Conservation (phyloP, 2,797 vertebrate genomes). For the Perodicticus potto region DNA sequence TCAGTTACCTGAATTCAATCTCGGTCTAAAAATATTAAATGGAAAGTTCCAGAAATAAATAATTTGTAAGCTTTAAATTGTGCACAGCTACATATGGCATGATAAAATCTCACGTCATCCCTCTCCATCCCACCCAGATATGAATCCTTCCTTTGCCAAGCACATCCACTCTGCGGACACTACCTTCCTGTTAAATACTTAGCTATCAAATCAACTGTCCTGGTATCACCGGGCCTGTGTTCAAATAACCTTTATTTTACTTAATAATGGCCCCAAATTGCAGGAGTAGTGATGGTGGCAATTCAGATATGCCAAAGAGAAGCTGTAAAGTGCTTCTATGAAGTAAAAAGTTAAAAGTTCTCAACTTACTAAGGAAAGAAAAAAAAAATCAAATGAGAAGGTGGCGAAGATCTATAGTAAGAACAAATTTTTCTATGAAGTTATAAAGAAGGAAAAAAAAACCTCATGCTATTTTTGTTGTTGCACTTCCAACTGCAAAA, state of each 20-base stretch:
- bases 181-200: not conserved
- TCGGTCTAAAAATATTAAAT: not conserved
- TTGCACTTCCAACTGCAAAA: not conserved
- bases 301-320: not conserved
- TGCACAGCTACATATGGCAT: too few relatives aligned
- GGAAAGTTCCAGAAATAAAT: not conserved
- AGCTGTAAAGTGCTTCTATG: not conserved
- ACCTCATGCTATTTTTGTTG: not conserved
- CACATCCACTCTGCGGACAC: too few relatives aligned
- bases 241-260: not conserved
- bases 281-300: not conserved
- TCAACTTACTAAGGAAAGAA: not conserved
- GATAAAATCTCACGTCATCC: not conserved
- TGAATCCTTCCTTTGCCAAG: not conserved
- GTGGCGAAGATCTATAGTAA: not conserved
- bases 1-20: not conserved
- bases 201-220: not conserved
- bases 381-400: not conserved
- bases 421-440: not conserved
- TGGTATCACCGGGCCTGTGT: not conserved
- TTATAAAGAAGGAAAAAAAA: not conserved
- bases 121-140: not conserved
- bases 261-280: not conserved
- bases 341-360: not conserved
- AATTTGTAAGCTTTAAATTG: not conserved